Base-by-base conservation (phyloP, 2,113 vertebrate species). In the Heterotis niloticus region DNA sequence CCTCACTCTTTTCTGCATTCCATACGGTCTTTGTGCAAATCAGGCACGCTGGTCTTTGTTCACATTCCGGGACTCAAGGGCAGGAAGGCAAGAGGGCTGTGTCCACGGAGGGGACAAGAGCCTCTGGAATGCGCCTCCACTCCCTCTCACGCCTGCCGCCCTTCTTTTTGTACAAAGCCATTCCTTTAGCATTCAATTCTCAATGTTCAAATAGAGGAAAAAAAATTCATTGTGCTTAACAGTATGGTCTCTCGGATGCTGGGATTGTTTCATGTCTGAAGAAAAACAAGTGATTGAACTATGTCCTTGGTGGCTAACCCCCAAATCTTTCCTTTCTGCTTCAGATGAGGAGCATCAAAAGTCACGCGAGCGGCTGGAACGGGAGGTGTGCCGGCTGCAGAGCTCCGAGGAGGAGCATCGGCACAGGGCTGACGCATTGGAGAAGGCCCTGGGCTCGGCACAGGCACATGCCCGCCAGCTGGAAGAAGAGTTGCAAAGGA, bases 401-500 rank as follows among this genome's bases (percentile, higher is more conserved):
- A 83, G 90, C 0, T 94, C 94, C 17, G 94, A 92, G 0, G 96
- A 97, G 85, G 97, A 99, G 82, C 93, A 96, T 90, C 93, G 93
- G 14, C 92, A 93, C n/a, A 91, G 94, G 0, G 91, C 94, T 0
- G 96, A 98, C 87, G 88, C 94, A 34, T 88, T 99, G 81, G 97
- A 98, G 86, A 94, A 96, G 89, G 95, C 96, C 0, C 90, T 99
- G 87, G 87, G 93, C 85, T 94, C 92, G 0, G 93, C 94, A 0
- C 96, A 97, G 88, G 84, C 86, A 0, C 92, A 95, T n/a, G 94
- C 94, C 0, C 93, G 92, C 24, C 93, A 93, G 59, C 92, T 95
- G 0, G 96, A 98, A 82, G 95, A 96, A 0, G 98, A 99, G 84
- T 91, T 99, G 71, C 89, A 93, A 34, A 94, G 95, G 88, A 99